Evolutionary conservation across 2,797 vertebrate genomes (phyloP), one percentile per base, ranked within the genome.

Genomic region (Eulemur rubriventer): DNA sequence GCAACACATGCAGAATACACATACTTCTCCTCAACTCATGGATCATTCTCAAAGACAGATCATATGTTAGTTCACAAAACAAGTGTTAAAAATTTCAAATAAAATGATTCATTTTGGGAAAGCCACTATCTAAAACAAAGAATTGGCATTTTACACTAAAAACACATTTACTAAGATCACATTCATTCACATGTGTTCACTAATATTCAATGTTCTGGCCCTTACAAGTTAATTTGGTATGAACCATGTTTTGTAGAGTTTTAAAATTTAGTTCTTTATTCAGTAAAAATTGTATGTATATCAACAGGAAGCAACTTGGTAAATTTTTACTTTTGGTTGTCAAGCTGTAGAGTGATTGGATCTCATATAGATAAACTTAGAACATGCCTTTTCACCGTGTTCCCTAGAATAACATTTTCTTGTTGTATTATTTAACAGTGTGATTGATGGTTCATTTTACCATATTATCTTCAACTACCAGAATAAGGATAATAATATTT

Each of bases 191-290:
- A 78, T 59, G 55, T 80, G 59, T 75, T 88, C 38, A 75, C 10
- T 95, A 70, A 76, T 94, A 78, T 93, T 80, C 73, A 70, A 67
- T 94, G 78, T 93, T 80, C 76, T 48, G 87, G 93, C 48, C 13
- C 50, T 72, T 63, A 57, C 26, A 61, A 38, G 55, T 72, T 70
- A 75, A 86, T 67, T 41, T 3, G 11, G 8, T 73, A 79, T 63
- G 70, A 86, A 69, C 90, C 38, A 12, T 80, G 24, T 69, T 89
- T 91, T 87, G 18, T 57, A 57, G 38, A 50, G 24, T 50, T 79
- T 79, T 67, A 80, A 63, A 84, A 94, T 89, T 91, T 61, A 22
- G 33, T 70, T 85, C 22, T 75, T 94, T 59, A 59, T n/a, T 88
- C n/a, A 26, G n/a, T 85, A 67, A 85, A 75, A 91, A 70, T 28